Evolutionary conservation across 2,797 vertebrate species (phyloP), one percentile per base, ranked within the genome.

Genomic region (Enteromius mattozi): DNA sequence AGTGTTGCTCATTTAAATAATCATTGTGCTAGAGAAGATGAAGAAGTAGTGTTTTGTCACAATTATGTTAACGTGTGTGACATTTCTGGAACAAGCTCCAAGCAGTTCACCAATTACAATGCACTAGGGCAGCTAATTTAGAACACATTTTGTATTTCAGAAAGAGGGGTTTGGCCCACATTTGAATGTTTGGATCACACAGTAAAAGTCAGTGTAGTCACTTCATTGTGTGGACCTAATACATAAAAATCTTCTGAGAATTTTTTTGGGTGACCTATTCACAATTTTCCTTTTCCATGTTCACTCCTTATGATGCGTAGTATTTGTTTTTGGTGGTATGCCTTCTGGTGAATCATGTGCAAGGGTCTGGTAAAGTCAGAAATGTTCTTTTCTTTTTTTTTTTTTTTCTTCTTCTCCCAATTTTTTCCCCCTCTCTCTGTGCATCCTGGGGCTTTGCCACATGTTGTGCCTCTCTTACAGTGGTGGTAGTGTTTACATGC

Each of bases 401-500:
- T 16, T 47, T 13, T 47, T 3, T 14, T 2, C 4, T n/a, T n/a
- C n/a, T 4, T 70, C n/a, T 42, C 21, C 10, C 2, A 12, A 45
- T 13, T 14, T 13, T 24, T 1, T 33, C 21, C 13, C 2, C 54
- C 4, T 35, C 47, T 2, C 8, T 0, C 14, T 75, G 33, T 37
- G 63, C 21, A n/a, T 56, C 61, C 47, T 49, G 42, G 5, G 83
- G 69, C 59, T 75, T 45, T 75, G 47, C 71, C 71, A 35, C 75
- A 33, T 78, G 37, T 79, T 59, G 10, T 16, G 66, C 49, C 56
- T 82, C 45, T 75, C n/a, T 71, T 42, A 65, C 40, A 82, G 37
- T 47, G 24, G 14, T 81, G 71, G n/a, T 35, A 35, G 68, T 80
- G 81, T 80, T 72, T 45, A 14, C 5, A 2, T 9, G 1, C 10